Evolutionary conservation across 2,113 vertebrate species (phyloP), one percentile per base, ranked within the genome.

Genomic region (Ciconia stormi): DNA sequence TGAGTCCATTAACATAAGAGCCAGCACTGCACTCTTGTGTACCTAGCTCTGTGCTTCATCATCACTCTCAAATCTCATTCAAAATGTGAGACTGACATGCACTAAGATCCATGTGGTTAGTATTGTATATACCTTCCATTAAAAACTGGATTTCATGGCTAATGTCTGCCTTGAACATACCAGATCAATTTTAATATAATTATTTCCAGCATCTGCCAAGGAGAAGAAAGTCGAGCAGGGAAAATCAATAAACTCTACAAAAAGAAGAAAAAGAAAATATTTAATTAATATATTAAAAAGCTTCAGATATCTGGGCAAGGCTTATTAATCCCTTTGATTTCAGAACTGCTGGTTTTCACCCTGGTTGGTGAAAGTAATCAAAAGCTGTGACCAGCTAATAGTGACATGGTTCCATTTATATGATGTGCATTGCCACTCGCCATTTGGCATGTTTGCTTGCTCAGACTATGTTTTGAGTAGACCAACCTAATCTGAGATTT

Each of bases 111-210:
- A 90, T 92, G 87, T 50, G 53, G 86, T 87, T 94, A 79, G 78
- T 52, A 81, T 89, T 91, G 62, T 80, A 78, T 62, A 92, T 50
- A 73, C 34, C 63, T 94, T 92, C 65, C 83, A 95, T 97, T 97
- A 95, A 85, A 95, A 94, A 81, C 55, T 92, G 78, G 21, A 82
- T 95, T 95, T 90, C 66, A 80, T 82, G 58, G 49, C 46, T 92
- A 70, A 92, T 91, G 79, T 90, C 87, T 95, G 65, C 56, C 65
- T 94, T 62, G 65, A 92, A 91, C 69, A 84, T 27, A 84, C n/a
- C 29, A 90, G 65, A 94, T 94, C 92, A 93, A 85, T 96, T 94
- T 94, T 96, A 97, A 96, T 89, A 82, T 62, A 34, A 47, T 94
- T 95, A 91, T 87, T 96, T 93, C 71, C 88, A 84, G 42, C 21